Conservation (phyloP, 2,797 vertebrate genomes). For the Enteromius unitaeniatus region DNA sequence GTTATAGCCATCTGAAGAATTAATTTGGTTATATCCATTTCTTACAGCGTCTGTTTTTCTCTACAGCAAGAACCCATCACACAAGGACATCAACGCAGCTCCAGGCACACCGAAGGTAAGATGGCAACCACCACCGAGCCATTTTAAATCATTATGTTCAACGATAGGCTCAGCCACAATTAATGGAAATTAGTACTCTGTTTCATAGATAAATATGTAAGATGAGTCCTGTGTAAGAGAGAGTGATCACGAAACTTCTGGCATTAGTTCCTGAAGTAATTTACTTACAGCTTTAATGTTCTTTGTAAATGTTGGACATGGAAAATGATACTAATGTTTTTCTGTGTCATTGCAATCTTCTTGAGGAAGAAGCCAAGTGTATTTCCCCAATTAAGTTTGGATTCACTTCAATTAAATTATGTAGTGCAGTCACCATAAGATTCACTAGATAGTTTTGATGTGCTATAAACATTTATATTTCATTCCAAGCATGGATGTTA, state of each 20-base stretch:
- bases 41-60: slow-evolving; percentile 32
- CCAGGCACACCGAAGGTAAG: slow-evolving; percentile 98
- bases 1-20: background rate
- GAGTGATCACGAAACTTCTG: slow-evolving; percentile 47
- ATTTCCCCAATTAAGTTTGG: slow-evolving; percentile 30
- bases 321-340: slow-evolving; percentile 53
- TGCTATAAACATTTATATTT: slow-evolving; percentile 15
- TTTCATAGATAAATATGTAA: slow-evolving; percentile 53
- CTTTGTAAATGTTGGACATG: slow-evolving; percentile 46
- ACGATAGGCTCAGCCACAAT: slow-evolving; percentile 44
- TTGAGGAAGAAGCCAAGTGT: slow-evolving; percentile 29
- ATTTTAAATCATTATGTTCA: slow-evolving; percentile 36
- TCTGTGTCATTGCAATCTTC: slow-evolving; percentile 43
- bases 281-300: slow-evolving; percentile 57
- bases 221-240: slow-evolving; percentile 48
- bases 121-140: slow-evolving; percentile 10
- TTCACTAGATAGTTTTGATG: slow-evolving; percentile 28
- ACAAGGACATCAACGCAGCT: slow-evolving; percentile 89
- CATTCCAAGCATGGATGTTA: slow-evolving; percentile 10
- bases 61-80: slow-evolving; percentile 90
- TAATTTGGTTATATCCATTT: background rate
- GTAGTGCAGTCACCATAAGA: slow-evolving; percentile 6
- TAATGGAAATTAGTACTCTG: slow-evolving; percentile 55
- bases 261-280: slow-evolving; percentile 62
- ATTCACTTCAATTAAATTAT: slow-evolving; percentile 28